These are phyloP conservation scores for Camponotus pennsylvanicus DNA, from an alignment of 1,140 invertebrate species.

Conservation along the genomic window DNA sequence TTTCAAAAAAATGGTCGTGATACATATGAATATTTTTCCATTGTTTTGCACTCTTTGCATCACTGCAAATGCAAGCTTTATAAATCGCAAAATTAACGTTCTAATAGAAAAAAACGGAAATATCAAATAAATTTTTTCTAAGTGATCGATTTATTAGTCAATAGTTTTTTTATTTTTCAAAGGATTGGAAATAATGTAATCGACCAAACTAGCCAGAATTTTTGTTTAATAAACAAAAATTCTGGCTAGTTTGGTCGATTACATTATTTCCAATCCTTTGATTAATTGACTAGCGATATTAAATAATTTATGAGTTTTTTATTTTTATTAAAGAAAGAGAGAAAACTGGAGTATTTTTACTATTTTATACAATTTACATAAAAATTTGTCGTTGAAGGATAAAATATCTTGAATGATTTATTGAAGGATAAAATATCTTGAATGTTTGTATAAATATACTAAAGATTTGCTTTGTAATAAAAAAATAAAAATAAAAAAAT, in stretches of 20 bases:
- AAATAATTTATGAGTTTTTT: not conserved
- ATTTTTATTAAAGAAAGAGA: not conserved
- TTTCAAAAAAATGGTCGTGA: slow-evolving; percentile 5
- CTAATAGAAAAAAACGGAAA: not conserved
- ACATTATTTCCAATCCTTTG: no score
- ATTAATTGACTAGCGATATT: no score
- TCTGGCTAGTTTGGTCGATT: no score
- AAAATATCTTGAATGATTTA: not conserved
- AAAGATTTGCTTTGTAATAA: not conserved
- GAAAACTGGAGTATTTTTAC: not conserved
- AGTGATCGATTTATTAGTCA: not conserved
- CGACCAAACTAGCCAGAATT: no score
- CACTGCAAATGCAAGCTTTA: not conserved
- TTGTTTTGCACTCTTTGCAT: not conserved
- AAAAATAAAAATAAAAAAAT: not conserved
- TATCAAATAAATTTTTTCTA: not conserved
- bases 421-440: not conserved
- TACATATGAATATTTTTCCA: not conserved
- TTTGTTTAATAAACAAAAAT: no score
- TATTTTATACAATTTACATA: not conserved
- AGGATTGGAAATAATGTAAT: no score
- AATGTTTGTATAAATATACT: not conserved
- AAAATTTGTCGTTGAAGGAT: not conserved
- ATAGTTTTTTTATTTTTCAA: not conserved
- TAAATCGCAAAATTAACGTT: not conserved